These are phyloP conservation scores for Enteromius argenteus DNA, from an alignment of 2,797 vertebrate species.

Conservation along the genomic window DNA sequence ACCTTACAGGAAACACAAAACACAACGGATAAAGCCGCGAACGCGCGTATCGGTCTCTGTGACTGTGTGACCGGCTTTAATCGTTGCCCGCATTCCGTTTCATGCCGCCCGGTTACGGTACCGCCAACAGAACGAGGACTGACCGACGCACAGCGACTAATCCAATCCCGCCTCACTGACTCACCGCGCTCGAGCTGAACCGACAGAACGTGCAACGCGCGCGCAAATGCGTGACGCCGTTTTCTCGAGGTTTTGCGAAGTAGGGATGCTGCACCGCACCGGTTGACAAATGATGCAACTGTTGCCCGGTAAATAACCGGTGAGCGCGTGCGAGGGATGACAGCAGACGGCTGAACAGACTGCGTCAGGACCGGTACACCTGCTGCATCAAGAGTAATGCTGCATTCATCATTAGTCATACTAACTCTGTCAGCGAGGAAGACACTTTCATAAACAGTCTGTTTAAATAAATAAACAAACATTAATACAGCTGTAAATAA, in stretches of 20 bases:
- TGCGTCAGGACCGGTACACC: slow-evolving; percentile 26
- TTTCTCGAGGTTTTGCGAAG: slow-evolving; percentile 1
- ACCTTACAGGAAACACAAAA: neutral
- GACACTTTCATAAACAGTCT: neutral
- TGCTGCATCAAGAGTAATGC: neutral
- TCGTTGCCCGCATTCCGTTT: slow-evolving; percentile 16
- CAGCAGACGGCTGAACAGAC: slow-evolving; percentile 17
- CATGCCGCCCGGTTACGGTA: slow-evolving; percentile 7
- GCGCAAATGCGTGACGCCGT: slow-evolving; percentile 2
- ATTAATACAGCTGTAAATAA: neutral
- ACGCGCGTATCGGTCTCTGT: neutral
- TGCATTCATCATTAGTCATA: slow-evolving; percentile 2
- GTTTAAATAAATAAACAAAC: neutral
- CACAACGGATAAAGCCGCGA: neutral
- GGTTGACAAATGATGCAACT: slow-evolving; percentile 4
- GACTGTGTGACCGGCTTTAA: slow-evolving; percentile 4
- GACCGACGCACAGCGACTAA: slow-evolving; percentile 31
- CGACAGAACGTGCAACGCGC: neutral
- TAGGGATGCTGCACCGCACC: neutral
- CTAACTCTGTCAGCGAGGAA: neutral
- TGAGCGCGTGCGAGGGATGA: neutral
- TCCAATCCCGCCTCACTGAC: slow-evolving; percentile 44
- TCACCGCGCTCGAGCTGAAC: slow-evolving; percentile 32
- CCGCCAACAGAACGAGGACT: neutral
- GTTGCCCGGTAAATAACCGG: slow-evolving; percentile 5